These are phyloP conservation scores for Gobiocypris rarus DNA, from an alignment of 2,113 vertebrate species.

Conservation along the genomic window DNA sequence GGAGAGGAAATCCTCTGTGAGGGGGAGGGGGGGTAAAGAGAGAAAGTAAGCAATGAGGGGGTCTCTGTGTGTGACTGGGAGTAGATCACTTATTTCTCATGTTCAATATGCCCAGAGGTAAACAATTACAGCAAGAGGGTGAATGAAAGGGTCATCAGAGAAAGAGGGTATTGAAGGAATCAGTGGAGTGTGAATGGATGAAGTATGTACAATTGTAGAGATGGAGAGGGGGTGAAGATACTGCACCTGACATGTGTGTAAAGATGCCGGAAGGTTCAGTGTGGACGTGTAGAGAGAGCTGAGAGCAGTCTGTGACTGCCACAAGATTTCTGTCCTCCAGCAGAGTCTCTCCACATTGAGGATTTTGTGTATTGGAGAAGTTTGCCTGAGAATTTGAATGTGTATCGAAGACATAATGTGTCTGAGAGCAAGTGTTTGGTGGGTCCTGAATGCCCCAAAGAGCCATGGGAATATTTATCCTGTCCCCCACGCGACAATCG, in stretches of 20 bases:
- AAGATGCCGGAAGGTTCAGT: slow-evolving; percentile 74
- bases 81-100: slow-evolving; percentile 22
- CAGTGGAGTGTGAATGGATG: slow-evolving; percentile 1
- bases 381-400: slow-evolving; percentile 40
- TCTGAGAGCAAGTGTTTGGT: neutral
- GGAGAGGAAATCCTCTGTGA: slow-evolving; percentile 1
- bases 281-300: slow-evolving; percentile 63
- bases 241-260: slow-evolving; percentile 49
- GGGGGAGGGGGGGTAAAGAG: neutral
- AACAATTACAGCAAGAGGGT: slow-evolving; percentile 34
- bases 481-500: slow-evolving; percentile 67
- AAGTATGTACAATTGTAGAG: neutral
- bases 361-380: neutral
- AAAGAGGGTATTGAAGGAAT: slow-evolving; percentile 9
- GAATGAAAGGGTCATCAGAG: slow-evolving; percentile 12
- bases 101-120: slow-evolving; percentile 13
- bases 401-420: neutral
- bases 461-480: slow-evolving; percentile 69
- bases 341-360: slow-evolving; percentile 41
- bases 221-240: slow-evolving; percentile 21
- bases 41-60: neutral
- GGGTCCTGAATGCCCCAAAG: slow-evolving; percentile 62
- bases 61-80: neutral
- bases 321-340: slow-evolving; percentile 21
- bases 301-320: slow-evolving; percentile 73